Percentiles rank a stretch among this genome's conserved stretches.
phyloP scores from a whole-genome alignment of 2,888 invertebrate genomes.

The Dryobota labecula region DNA sequence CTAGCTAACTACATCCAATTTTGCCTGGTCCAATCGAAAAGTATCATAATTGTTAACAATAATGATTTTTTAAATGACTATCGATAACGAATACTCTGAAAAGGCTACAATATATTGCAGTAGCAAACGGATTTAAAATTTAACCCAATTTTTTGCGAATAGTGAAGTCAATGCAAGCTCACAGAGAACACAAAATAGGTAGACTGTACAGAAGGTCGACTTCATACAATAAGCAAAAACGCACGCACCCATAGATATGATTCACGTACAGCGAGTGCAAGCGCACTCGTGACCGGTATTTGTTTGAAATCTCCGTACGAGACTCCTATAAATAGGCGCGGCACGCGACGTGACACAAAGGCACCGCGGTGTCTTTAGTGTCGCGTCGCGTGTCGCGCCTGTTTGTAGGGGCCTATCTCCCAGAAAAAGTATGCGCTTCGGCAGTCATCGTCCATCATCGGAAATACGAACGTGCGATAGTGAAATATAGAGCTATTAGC shows the following conservation, averaged over 20 bases:
- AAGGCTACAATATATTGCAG: slow-evolving; percentile 14
- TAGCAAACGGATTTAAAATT: slow-evolving; percentile 15
- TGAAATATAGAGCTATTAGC: no score
- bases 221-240: background rate
- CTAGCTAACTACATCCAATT: no score
- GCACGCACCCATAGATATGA: background rate
- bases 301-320: background rate
- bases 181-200: background rate
- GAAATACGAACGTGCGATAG: no score
- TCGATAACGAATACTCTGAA: background rate
- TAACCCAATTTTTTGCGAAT: slow-evolving; percentile 22
- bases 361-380: no score
- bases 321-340: no score
- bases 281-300: background rate
- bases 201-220: slow-evolving; percentile 12
- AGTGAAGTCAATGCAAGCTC: slow-evolving; percentile 25
- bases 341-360: no score
- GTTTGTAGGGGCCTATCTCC: no score
- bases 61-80: background rate
- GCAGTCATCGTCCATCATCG: no score
- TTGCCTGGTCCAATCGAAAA: no score
- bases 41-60: no score
- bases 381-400: no score
- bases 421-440: no score
- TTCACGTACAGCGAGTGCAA: background rate